Percentiles rank a stretch among this genome's conserved stretches.
phyloP scores from a whole-genome alignment of 2,797 vertebrate species.

The Pipistrellus pygmaeus region DNA sequence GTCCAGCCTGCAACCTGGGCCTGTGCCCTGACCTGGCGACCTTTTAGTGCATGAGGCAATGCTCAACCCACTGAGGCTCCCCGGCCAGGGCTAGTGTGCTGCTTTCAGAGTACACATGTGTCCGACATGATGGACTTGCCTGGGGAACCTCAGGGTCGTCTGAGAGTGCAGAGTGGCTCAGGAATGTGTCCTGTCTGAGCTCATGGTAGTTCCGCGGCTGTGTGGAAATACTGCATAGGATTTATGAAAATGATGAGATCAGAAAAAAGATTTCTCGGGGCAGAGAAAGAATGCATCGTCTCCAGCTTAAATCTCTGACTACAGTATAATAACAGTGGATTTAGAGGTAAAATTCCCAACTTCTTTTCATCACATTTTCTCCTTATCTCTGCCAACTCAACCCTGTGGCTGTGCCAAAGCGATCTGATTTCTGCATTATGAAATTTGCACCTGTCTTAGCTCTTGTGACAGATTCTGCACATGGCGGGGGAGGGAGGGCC shows the following conservation, averaged over 20 bases:
- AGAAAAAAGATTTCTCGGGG: not conserved
- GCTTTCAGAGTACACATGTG: not conserved
- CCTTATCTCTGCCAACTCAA: not conserved
- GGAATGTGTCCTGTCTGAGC: not conserved
- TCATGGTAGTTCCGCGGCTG: not conserved
- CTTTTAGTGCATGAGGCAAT: not conserved
- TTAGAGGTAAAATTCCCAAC: conserved; percentile 21
- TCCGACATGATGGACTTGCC: not conserved
- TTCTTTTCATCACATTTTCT: not conserved
- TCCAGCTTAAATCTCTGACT: not conserved
- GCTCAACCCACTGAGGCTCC: not conserved
- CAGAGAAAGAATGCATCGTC: not conserved
- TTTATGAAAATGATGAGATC: conserved; percentile 24
- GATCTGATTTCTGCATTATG: conserved; percentile 29
- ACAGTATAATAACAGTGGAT: not conserved
- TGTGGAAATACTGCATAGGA: not conserved
- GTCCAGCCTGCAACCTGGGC: not conserved
- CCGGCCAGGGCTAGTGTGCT: not conserved
- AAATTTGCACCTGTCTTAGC: not conserved
- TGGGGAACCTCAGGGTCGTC: not conserved
- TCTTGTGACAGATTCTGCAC: not conserved
- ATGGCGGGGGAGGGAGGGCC: not conserved
- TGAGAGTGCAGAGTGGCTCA: not conserved
- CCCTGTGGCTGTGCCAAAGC: not conserved
- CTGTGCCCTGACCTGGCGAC: not conserved